Evolutionary conservation across 2,113 vertebrate species (phyloP), one percentile per base, ranked within the genome.

Genomic region (Apodemus sylvaticus): DNA sequence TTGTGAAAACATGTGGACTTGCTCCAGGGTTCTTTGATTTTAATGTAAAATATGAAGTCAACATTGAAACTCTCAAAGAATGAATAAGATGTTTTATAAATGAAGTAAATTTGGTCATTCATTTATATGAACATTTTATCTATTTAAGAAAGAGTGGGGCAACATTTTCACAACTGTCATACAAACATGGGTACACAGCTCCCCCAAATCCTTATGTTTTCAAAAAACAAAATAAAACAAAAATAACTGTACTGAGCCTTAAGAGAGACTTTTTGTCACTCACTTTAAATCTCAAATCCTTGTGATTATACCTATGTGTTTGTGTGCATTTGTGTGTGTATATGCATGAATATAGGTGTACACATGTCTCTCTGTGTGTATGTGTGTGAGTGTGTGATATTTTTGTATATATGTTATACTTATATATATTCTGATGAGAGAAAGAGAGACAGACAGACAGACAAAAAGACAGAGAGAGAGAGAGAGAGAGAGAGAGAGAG

Each of bases 221-320:
- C 31, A 31, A 19, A 58, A 83, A 83, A 55, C 51, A 55, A 81
- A 81, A 81, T 12, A 60, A 82, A 60, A 82, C 7, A 64, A 85
- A 82, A 42, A 45, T 42, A 55, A 70, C 51, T 71, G 7, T 58
- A 79, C 48, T 96, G 7, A 86, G 39, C 7, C 24, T 55, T 62
- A 68, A 36, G 79, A 93, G 42, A 95, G 94, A 93, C 20, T 51
- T 86, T 68, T 62, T 89, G 48, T 95, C 74, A 82, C 19, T 91
- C 14, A 89, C 17, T 60, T 94, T 93, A 82, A 92, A 45, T 81
- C 14, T 14, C 31, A 96, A 48, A 55, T 91, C 5, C 93, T 76
- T 91, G 55, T 60, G 22, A 14, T 24, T 82, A 16, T 39, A 7
- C 7, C 6, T 55, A 10, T 81, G 5, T 82, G 11, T 94, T 51